Evolutionary conservation across 2,797 vertebrate species (phyloP), one percentile per base, ranked within the genome.

Genomic region (Liparis tanakae): DNA sequence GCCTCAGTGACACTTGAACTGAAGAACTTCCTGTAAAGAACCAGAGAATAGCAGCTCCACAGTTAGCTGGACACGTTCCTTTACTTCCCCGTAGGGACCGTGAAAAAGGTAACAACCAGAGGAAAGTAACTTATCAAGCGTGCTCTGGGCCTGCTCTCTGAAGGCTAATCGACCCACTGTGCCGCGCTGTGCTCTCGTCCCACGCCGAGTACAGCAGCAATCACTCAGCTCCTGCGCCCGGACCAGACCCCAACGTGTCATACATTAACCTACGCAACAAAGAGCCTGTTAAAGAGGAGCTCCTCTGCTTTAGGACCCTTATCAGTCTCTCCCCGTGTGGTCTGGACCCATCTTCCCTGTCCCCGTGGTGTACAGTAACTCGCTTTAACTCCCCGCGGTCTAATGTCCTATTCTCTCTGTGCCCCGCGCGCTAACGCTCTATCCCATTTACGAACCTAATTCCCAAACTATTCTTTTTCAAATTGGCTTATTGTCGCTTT

Each of bases 251-350:
- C n/a, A 20, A 56, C 77, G 68, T 48, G 77, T 80, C 74, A 25
- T 17, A 71, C 76, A 55, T 76, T 56, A 48, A 75, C 74, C 66
- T 73, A 41, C 63, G 43, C 67, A 76, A 75, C 65, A 78, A 76
- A 80, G 74, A 69, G 65, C 59, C 62, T 65, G 67, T 64, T 34
- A 36, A 46, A 74, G 43, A 51, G 22, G 10, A 48, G 62, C 41
- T 48, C 54, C 44, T 33, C 20, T 54, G 41, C 34, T 69, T 43
- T 53, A 20, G 61, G 46, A 65, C 61, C 72, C 72, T 76, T 79
- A 67, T 85, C 81, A 67, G 70, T 77, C 74, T 48, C 70, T 84
- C 77, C 76, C 67, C 2, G 67, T 69, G 79, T 46, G 60, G 79
- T 67, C 54, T 10, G 50, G 36, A 10, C 55, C 67, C 5, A 25